Conservation (phyloP, 2,113 vertebrate species). For the Microcebus griseorufus region DNA sequence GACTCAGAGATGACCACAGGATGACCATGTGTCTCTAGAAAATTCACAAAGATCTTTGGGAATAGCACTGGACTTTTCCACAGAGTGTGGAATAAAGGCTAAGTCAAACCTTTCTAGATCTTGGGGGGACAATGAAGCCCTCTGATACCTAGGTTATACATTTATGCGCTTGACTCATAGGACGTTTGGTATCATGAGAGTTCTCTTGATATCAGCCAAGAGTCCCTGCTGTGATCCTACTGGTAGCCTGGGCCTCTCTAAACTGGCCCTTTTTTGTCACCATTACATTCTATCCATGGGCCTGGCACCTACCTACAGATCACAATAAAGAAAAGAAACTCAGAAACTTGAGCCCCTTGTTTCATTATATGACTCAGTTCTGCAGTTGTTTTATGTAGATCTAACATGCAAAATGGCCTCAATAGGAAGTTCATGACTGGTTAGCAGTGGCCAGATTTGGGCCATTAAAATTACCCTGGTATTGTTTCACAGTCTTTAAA, state of each 20-base stretch:
- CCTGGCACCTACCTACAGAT: neutral
- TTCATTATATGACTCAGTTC: neutral
- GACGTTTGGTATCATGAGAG: neutral
- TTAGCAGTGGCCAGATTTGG: neutral
- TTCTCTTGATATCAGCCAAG: neutral
- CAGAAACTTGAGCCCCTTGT: neutral
- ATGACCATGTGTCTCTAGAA: too few relatives aligned
- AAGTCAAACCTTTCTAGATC: neutral
- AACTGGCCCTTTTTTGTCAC: neutral
- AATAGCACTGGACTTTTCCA: neutral
- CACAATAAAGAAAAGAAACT: neutral
- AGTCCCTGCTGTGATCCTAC: neutral
- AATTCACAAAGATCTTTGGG: neutral
- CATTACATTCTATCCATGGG: neutral
- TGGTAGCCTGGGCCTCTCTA: neutral
- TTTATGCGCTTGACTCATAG: neutral
- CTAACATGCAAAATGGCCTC: neutral
- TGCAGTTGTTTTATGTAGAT: neutral
- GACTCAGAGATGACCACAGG: too few relatives aligned
- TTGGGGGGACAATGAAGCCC: neutral
- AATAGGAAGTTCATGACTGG: neutral
- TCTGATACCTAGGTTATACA: too few relatives aligned
- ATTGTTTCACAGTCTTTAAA: neutral
- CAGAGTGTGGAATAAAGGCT: neutral
- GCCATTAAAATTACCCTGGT: neutral